Conservation (phyloP, 2,797 vertebrate genomes). For the Danio jaintianensis region DNA sequence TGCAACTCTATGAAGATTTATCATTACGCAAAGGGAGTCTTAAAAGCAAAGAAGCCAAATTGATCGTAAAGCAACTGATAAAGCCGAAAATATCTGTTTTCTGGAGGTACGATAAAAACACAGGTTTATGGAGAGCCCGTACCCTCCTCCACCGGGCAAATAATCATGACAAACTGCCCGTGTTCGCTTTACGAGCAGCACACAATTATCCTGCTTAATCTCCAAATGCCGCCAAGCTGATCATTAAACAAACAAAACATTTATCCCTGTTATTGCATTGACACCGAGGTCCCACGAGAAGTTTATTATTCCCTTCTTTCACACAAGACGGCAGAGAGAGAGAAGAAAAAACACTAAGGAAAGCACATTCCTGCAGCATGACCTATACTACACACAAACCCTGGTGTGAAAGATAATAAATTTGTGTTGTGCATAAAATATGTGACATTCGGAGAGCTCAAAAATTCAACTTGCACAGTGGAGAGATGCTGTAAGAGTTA, state of each 20-base stretch:
- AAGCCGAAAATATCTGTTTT: constrained; percentile 28
- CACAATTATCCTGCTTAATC: constrained; percentile 49
- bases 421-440: constrained; percentile 55
- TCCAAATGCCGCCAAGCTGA: constrained; percentile 49
- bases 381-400: constrained; percentile 51
- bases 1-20: not conserved
- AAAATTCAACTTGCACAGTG: constrained; percentile 20
- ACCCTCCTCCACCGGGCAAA: constrained; percentile 36
- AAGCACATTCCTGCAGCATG: constrained; percentile 53
- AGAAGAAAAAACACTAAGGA: constrained; percentile 11
- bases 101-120: constrained; percentile 42
- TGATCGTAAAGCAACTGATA: not conserved
- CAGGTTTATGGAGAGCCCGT: constrained; percentile 26
- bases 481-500: constrained; percentile 5
- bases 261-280: constrained; percentile 46
- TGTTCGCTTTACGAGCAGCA: constrained; percentile 40
- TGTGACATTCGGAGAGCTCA: constrained; percentile 41
- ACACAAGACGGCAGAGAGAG: constrained; percentile 15
- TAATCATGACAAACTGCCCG: constrained; percentile 48
- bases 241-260: constrained; percentile 62
- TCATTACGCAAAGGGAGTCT: not conserved
- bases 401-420: constrained; percentile 56
- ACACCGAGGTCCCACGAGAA: constrained; percentile 34
- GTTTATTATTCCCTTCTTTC: constrained; percentile 56
- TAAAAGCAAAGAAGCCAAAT: not conserved